Evolutionary conservation across 2,797 vertebrate species (phyloP).

Genomic region (Enteromius afrohamiltoni): DNA sequence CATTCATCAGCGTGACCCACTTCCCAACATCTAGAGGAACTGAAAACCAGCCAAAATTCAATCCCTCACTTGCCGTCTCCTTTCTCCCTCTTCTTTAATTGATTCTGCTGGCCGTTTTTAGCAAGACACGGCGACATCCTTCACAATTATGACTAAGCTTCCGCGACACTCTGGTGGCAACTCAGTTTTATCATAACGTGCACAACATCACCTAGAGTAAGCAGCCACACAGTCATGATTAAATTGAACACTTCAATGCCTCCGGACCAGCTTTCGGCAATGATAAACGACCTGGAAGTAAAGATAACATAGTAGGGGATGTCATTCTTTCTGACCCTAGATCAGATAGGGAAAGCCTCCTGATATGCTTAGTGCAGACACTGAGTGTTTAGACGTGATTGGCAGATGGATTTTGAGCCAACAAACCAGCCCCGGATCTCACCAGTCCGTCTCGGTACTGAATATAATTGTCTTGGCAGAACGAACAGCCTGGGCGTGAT

Average conservation of each 20-base stretch:
- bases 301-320: constrained; percentile 53
- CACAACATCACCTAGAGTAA: constrained; percentile 40
- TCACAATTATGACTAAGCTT: constrained; percentile 50
- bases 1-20: constrained; percentile 17
- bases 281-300: constrained; percentile 57
- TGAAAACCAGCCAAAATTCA: constrained; percentile 43
- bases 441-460: background rate
- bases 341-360: constrained; percentile 50
- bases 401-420: constrained; percentile 17
- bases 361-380: constrained; percentile 37
- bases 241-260: constrained; percentile 56
- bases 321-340: constrained; percentile 50
- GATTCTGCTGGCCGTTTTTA: constrained; percentile 49
- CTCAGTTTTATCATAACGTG: constrained; percentile 55
- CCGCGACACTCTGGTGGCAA: constrained; percentile 29
- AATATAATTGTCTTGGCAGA: constrained; percentile 18
- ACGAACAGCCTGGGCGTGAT: background rate
- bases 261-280: constrained; percentile 44
- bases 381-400: constrained; percentile 37
- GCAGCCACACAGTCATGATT: constrained; percentile 55
- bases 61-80: constrained; percentile 16
- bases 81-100: constrained; percentile 48
- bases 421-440: constrained; percentile 6
- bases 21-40: constrained; percentile 9
- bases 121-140: constrained; percentile 37